Evolutionary conservation across 2,797 vertebrate genomes (phyloP), one percentile per base, ranked within the genome.

Genomic region (Poeciliopsis turneri): DNA sequence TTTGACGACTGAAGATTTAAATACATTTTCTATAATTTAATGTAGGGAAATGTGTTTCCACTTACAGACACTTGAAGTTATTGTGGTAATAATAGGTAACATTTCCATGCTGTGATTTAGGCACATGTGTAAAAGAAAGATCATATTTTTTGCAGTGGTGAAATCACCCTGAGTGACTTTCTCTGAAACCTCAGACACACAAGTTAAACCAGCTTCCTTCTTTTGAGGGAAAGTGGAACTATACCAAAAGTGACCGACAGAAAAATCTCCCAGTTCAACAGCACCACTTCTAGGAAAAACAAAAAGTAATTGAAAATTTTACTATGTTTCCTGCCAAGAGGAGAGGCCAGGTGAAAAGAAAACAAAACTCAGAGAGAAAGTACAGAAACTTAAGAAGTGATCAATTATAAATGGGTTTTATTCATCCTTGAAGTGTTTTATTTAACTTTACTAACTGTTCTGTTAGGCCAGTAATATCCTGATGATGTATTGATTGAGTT

Each of bases 151-250:
- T 49, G 18, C 47, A 20, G 16, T 53, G 51, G 23, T 66, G 33
- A 39, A 66, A 39, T 11, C 59, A 33, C 1, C 2, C 4, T 39
- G 30, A 36, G 30, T 20, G 30, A 20, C 8, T 39, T 66, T 66
- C 61, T 66, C 36, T 39, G 20, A 66, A 39, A 66, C 33, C 9
- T 39, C 1, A 39, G 3, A 30, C 36, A 12, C 18, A 66, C 61
- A 66, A 10, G 33, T 64, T 9, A 64, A 33, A 64, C 30, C 59
- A 64, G 30, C 30, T 36, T 64, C 28, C 15, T 36, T 64, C 59
- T 64, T 64, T 64, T 64, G 59, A 64, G 59, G 30, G 16, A 64
- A 64, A 64, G 59, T 33, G 59, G 59, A 64, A 64, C 59, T 64
- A 36, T 18, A 16, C 15, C 28, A 61, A 15, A 61, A 30, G 15